Conservation (phyloP, 2,797 vertebrate species). For the Morus bassanus region DNA sequence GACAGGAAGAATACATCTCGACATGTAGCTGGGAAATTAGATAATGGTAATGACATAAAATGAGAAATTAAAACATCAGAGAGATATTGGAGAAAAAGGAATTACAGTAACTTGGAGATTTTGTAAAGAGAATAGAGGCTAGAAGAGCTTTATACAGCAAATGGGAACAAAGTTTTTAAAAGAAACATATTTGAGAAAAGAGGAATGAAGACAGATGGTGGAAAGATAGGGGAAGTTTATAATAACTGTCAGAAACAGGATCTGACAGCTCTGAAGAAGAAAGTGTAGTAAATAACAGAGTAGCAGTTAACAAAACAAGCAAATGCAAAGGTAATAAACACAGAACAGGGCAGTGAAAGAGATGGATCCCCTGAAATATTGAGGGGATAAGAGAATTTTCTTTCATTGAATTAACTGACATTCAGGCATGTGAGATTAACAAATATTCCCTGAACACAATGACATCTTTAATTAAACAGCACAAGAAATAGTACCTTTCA, state of each 20-base stretch:
- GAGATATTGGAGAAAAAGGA: background rate
- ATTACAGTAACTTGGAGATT: background rate
- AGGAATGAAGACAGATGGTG: background rate
- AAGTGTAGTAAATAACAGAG: background rate
- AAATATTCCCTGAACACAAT: background rate
- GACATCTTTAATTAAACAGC: background rate
- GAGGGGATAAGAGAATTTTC: background rate
- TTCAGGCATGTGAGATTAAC: background rate
- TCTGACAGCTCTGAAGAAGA: background rate
- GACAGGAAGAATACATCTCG: background rate
- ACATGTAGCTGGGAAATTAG: background rate
- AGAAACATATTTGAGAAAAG: background rate
- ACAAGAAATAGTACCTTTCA: background rate
- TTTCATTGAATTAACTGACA: background rate
- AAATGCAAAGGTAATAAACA: background rate
- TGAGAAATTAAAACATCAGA: background rate
- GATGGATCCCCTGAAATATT: background rate
- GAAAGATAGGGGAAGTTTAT: background rate
- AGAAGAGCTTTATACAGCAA: background rate
- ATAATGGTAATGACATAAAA: background rate
- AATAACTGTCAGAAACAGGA: background rate
- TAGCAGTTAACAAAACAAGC: background rate
- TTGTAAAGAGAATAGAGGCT: background rate
- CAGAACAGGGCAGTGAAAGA: background rate
- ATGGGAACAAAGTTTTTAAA: background rate